A percentile compares a stretch with the other conserved stretches of the same genome.
Conservation (phyloP, 2,888 invertebrate species). For the Synanthedon vespiformis region DNA sequence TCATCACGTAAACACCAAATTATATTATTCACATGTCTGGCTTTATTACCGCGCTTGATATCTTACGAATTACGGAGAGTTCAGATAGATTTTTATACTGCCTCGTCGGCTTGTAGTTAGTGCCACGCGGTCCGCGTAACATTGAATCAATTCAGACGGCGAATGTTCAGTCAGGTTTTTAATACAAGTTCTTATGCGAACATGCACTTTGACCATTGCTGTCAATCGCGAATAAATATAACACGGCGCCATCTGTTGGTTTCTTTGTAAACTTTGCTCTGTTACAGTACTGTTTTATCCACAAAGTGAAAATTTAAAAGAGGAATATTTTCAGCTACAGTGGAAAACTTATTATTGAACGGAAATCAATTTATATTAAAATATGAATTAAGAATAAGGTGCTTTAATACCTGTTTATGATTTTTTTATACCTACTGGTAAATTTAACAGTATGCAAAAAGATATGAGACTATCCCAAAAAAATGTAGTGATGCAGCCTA, state of each 20-base stretch:
- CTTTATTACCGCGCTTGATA: neutral
- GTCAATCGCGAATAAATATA: conserved; percentile 23
- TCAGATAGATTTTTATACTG: neutral
- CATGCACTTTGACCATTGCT: conserved; percentile 37
- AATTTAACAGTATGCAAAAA: no score
- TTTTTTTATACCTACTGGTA: no score
- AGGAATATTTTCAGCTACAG: no score
- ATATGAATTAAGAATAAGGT: no score
- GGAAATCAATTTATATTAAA: no score
- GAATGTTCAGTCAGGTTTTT: conserved; percentile 21
- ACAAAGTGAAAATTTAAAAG: neutral
- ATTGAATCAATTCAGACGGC: conserved; percentile 20
- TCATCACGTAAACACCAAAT: conserved; percentile 21
- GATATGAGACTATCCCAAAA: no score
- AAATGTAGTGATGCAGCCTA: no score
- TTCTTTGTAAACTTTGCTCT: neutral
- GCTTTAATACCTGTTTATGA: no score
- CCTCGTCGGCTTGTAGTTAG: neutral
- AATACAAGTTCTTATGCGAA: conserved; percentile 10
- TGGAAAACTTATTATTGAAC: no score
- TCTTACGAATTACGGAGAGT: neutral
- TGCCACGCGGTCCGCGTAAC: neutral
- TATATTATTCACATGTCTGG: conserved; percentile 7
- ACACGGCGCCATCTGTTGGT: neutral
- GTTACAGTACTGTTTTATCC: neutral